Evolutionary conservation across 2,888 invertebrate species (phyloP), one percentile per base, ranked within the genome.

Genomic region (Chymomyza amoena): DNA sequence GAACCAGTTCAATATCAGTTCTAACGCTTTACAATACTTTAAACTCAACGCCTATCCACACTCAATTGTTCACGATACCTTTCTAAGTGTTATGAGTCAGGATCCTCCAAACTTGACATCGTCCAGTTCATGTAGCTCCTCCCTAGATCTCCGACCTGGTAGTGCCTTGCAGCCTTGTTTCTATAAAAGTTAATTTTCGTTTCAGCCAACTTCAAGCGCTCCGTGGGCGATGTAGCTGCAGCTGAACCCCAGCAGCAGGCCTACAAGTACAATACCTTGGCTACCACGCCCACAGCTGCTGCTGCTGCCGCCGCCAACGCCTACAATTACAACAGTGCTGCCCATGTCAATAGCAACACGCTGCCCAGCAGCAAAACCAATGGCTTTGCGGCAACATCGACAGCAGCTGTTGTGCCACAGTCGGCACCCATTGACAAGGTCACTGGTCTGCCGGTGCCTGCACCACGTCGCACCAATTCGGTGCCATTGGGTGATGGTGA

Each of bases 171-270:
- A 13, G 39, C 39, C 39, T 45, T 13, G 4, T 10, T 45, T 45
- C 13, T 45, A 45, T 4, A 45, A 13, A 45, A 45, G 39, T 45
- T 45, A 1, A 10, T 45, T 45, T 45, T 45, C 6, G 28, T 18
- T 20, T 57, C 25, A 74, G 90, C 82, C 28, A 94, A 93, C 73
- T 94, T 94, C 80, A 92, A 94, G 76, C 93, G 94, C 77, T 93
- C 94, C 6, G 91, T 93, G 76, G 94, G 94, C 79, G 93, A 93
- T 69, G 85, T 89, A 56, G 75, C 79, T 63, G 78, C 79, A 25
- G 84, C 87, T 73, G 83, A 80, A 66, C 67, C 69, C 64, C 78
- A 75, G 66, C 74, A 73, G 80, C 84, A 85, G 78, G 86, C 88
- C 64, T 86, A 89, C 76, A 90, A 89, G 76, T 90, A 90, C 82